A percentile compares a stretch with the other conserved stretches of the same genome.
Evolutionary conservation across 2,113 vertebrate species (phyloP).

Genomic region (Thunnus thynnus): DNA sequence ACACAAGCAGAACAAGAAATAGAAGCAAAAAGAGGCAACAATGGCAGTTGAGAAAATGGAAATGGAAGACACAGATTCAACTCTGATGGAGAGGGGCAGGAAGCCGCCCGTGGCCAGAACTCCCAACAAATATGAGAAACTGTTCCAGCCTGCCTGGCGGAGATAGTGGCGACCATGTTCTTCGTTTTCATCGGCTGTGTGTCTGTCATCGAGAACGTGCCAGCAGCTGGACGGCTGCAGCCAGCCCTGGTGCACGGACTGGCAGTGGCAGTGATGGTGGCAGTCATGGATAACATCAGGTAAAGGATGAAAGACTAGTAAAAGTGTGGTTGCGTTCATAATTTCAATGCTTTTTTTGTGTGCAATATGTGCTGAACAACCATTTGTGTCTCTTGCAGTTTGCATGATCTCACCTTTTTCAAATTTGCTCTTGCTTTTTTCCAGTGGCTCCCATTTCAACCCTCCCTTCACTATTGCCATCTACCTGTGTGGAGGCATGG

Average conservation of each 20-base stretch:
- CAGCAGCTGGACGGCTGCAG: conserved; percentile 78
- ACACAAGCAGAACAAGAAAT: background rate
- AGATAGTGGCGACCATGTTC: too few relatives aligned
- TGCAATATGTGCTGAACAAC: background rate
- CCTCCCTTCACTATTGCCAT: conserved; percentile 84
- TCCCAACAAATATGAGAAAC: conserved; percentile 70
- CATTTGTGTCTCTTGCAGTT: background rate
- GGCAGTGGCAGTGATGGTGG: conserved; percentile 80
- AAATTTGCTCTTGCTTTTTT: background rate
- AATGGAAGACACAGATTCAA: conserved; percentile 61
- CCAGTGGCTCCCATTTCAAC: conserved; percentile 85
- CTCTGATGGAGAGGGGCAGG: conserved; percentile 55
- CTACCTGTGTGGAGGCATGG: conserved; percentile 83
- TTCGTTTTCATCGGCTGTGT: too few relatives aligned
- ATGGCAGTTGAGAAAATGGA: conserved; percentile 78
- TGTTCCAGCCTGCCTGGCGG: background rate
- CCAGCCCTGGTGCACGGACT: conserved; percentile 84
- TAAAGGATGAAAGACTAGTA: conserved; percentile 27
- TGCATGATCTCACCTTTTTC: background rate
- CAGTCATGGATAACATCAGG: conserved; percentile 84
- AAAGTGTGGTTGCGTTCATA: background rate
- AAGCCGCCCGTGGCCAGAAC: background rate
- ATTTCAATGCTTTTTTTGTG: background rate
- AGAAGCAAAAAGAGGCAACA: background rate
- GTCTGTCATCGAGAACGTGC: conserved; percentile 32